Conservation (phyloP, 2,113 vertebrate genomes). For the Microtus montanus region DNA sequence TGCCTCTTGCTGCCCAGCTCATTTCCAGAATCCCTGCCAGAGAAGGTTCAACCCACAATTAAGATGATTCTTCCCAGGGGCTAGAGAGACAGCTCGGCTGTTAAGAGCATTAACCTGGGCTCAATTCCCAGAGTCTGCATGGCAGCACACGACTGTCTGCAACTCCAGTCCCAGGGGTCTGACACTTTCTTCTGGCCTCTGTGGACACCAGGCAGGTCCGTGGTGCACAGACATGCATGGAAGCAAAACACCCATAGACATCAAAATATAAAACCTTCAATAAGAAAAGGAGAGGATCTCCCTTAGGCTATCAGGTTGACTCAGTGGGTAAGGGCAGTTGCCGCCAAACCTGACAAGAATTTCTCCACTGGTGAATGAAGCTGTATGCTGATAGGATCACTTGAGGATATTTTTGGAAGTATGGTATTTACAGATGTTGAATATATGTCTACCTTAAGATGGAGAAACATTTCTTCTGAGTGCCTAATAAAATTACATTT, state of each 20-base stretch:
- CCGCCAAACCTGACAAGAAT: neutral
- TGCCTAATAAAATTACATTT: constrained; percentile 17
- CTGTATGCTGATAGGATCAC: neutral
- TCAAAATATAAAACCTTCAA: neutral
- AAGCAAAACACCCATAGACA: neutral
- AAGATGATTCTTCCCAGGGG: neutral
- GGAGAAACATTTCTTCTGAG: neutral
- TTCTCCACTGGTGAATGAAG: neutral
- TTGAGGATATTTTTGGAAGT: neutral
- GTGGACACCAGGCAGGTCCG: neutral
- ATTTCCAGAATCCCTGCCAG: neutral
- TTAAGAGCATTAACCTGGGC: neutral
- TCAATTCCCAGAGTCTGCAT: neutral
- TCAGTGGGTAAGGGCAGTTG: neutral
- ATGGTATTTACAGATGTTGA: neutral
- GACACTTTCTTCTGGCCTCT: neutral
- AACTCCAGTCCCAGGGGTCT: neutral
- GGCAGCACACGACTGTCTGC: neutral
- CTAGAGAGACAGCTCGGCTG: neutral
- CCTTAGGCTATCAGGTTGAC: neutral
- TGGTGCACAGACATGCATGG: neutral
- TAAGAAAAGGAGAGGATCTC: neutral
- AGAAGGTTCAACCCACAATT: neutral
- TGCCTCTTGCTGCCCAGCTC: neutral
- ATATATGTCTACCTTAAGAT: neutral